Base-by-base conservation (phyloP, 2,888 invertebrate species). In the Steinernema carpocapsae region DNA sequence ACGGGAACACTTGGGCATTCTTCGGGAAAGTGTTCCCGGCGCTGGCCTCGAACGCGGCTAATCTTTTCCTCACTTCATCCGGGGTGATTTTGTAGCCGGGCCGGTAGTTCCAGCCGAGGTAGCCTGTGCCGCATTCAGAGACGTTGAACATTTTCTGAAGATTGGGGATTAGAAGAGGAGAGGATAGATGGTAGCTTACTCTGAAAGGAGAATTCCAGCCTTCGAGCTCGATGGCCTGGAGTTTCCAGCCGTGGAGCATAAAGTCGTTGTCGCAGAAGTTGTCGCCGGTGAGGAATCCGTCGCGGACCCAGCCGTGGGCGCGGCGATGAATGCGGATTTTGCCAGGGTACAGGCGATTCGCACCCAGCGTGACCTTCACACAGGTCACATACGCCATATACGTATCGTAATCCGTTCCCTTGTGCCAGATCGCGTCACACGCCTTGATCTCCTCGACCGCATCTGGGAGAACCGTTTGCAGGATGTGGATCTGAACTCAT, bases 171-270 rank as follows among this genome's bases (percentile, higher is more conserved):
- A 48, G n/a, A 48, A 48, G 19, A 48, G 17, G 37, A 10, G 37
- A 37, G 37, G 29, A 17, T 43, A 43, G 70, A 14, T 24, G 37
- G n/a, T n/a, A n/a, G 37, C 37, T 37, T 42, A 76, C 78, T 59
- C 70, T 72, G 48, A 74, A 79, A 0, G 80, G 80, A 37, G 80
- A 79, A 14, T 70, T 24, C 80, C 80, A 79, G 0, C 80, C 80
- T 0, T 75, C 70, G 6, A 32, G 19, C 19, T 72, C 71, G 43
- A 76, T 73, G 14, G 75, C 42, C 70, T 77, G 71, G 3, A 72
- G 24, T 48, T 79, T 79, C 80, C 80, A 79, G 32, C 80, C 80
- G 64, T 80, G 80, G 17, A 80, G 72, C 77, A 80, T 78, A 43
- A 80, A 80, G 64, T 80, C 80, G 51, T 59, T 26, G 3, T 56